Percentiles rank a stretch among this genome's conserved stretches.
phyloP scores from a whole-genome alignment of 1,140 invertebrate species.

The Portunus trituberculatus region DNA sequence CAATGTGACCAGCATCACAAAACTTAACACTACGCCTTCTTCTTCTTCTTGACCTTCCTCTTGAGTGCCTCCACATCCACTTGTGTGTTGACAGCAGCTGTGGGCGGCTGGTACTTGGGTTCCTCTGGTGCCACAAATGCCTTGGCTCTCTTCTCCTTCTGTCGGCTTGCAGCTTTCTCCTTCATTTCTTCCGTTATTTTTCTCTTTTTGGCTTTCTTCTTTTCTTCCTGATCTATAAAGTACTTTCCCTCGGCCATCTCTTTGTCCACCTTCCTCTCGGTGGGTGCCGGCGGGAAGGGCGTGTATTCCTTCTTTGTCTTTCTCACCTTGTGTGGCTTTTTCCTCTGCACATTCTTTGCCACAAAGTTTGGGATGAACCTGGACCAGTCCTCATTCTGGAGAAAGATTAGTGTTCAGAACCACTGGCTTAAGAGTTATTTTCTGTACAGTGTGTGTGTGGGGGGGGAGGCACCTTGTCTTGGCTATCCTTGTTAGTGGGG shows the following conservation, averaged over 20 bases:
- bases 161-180: constrained; percentile 84
- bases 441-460: too few relatives aligned
- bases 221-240: constrained; percentile 94
- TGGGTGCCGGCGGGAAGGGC: constrained; percentile 97
- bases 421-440: too few relatives aligned
- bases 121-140: constrained; percentile 93
- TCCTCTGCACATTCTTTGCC: constrained; percentile 93
- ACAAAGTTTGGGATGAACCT: constrained; percentile 98
- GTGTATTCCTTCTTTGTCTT: constrained; percentile 95
- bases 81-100: constrained; percentile 78
- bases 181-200: constrained; percentile 87
- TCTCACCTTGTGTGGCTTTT: constrained; percentile 91
- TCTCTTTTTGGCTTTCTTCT: constrained; percentile 86
- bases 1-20: too few relatives aligned
- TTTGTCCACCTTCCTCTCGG: constrained; percentile 96
- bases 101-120: constrained; percentile 78
- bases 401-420: not conserved
- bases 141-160: constrained; percentile 88
- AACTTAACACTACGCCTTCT: constrained; percentile 79
- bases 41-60: constrained; percentile 87
- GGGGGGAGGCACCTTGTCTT: too few relatives aligned
- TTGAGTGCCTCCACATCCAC: constrained; percentile 85
- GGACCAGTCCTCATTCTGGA: constrained; percentile 95
- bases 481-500: too few relatives aligned
- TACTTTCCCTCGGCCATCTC: constrained; percentile 97